Conservation (phyloP, 2,797 vertebrate genomes). For the Sardinella longiceps region DNA sequence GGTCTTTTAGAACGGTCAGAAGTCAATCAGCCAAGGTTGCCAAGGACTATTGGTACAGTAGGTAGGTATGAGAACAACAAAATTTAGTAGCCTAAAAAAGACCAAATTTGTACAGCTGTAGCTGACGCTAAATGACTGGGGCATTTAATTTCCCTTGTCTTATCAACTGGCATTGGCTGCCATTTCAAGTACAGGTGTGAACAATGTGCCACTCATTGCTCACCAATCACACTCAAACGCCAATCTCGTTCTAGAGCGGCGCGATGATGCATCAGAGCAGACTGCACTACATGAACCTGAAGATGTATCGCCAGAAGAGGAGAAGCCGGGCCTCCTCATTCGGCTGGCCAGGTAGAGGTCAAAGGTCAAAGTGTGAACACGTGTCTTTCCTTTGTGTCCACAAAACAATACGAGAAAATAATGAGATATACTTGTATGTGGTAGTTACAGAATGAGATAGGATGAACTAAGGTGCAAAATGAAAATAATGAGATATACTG, state of each 20-base stretch:
- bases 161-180: too few species aligned
- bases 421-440: not conserved
- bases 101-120: too few species aligned
- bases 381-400: not conserved
- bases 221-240: constrained; percentile 33
- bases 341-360: constrained; percentile 43
- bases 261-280: constrained; percentile 31
- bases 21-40: too few species aligned
- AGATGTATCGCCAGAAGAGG: constrained; percentile 8
- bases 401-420: not conserved
- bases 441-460: too few species aligned
- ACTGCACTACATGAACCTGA: constrained; percentile 4
- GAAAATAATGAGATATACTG: too few species aligned
- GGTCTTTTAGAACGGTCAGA: not conserved
- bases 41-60: too few species aligned
- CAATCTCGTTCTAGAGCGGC: constrained; percentile 34
- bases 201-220: not conserved
- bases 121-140: too few species aligned
- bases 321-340: constrained; percentile 30
- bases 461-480: not conserved
- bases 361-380: not conserved
- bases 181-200: too few species aligned
- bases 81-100: too few species aligned
- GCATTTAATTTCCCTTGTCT: too few species aligned
- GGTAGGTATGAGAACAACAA: too few species aligned